Percentiles rank a stretch among this genome's conserved stretches.
phyloP scores from a whole-genome alignment of 1,140 invertebrate genomes.

The Calliopsis andreniformis region DNA sequence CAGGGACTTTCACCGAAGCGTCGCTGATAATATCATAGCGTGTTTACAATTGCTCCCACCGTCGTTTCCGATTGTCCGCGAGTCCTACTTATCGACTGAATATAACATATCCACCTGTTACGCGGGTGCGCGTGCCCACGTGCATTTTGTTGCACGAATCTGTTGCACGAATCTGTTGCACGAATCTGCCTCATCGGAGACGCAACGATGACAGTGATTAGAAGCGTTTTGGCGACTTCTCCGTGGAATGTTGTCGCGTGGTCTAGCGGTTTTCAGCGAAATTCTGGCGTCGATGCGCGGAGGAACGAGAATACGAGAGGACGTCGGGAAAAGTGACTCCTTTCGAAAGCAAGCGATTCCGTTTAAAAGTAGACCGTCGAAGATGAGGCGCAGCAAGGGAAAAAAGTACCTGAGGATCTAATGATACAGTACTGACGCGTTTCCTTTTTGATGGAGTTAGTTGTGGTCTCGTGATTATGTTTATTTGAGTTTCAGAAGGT shows the following conservation, averaged over 20 bases:
- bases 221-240: not conserved
- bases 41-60: constrained; percentile 49
- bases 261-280: no score
- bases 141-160: no score
- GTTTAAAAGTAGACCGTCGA: not conserved
- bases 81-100: constrained; percentile 35
- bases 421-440: no score
- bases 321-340: not conserved
- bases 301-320: not conserved
- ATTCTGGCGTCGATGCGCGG: not conserved
- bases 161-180: no score
- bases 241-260: not conserved
- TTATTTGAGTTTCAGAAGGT: no score
- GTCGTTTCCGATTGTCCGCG: constrained; percentile 45
- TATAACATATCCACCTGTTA: constrained; percentile 27
- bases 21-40: constrained; percentile 53
- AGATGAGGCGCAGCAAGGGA: not conserved
- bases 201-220: not conserved
- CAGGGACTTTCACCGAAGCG: constrained; percentile 58
- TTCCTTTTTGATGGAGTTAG: no score
- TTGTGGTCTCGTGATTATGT: no score
- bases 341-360: not conserved
- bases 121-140: not conserved
- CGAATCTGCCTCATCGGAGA: not conserved
- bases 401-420: not conserved